Evolutionary conservation across 30 jellyfish, hydroid and myxozoan genomes (phyloP).

Genomic region (Turritopsis rubra): DNA sequence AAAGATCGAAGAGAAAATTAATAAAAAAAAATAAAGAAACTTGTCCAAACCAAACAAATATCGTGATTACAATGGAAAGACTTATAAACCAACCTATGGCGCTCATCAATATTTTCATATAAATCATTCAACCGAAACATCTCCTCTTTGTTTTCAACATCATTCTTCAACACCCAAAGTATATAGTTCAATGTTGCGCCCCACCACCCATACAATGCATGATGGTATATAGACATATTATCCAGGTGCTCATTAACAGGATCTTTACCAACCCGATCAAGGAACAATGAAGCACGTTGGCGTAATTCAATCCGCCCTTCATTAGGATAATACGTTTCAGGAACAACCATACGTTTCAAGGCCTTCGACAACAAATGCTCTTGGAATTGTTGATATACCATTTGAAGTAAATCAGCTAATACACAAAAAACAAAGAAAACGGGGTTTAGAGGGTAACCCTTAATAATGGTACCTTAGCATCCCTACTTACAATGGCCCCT

Average conservation of each 20-base stretch:
- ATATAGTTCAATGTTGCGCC: conserved; percentile 15
- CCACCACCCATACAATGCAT: conserved; percentile 35
- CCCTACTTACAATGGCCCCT: too few relatives aligned
- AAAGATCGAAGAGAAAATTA: too few relatives aligned
- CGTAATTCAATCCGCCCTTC: conserved; percentile 37
- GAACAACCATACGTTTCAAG: conserved; percentile 21
- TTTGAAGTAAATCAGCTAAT: conserved; percentile 27
- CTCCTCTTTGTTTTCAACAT: background rate
- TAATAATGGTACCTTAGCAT: too few relatives aligned
- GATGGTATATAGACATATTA: conserved; percentile 13
- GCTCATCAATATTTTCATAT: conserved; percentile 1
- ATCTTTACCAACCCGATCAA: conserved; percentile 26
- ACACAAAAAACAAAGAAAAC: too few relatives aligned
- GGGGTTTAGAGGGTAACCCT: too few relatives aligned
- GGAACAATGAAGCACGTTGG: conserved; percentile 27
- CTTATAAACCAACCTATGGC: background rate
- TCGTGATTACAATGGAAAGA: too few relatives aligned
- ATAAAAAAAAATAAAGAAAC: too few relatives aligned
- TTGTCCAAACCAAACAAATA: too few relatives aligned
- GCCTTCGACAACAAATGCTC: conserved; percentile 24
- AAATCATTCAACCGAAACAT: background rate
- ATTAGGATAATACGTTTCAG: conserved; percentile 31
- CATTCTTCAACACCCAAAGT: background rate
- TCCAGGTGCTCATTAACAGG: conserved; percentile 33
- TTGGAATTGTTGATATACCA: conserved; percentile 30